phyloP scores from a whole-genome alignment of 2,113 vertebrate genomes.

The Anas platyrhynchos region DNA sequence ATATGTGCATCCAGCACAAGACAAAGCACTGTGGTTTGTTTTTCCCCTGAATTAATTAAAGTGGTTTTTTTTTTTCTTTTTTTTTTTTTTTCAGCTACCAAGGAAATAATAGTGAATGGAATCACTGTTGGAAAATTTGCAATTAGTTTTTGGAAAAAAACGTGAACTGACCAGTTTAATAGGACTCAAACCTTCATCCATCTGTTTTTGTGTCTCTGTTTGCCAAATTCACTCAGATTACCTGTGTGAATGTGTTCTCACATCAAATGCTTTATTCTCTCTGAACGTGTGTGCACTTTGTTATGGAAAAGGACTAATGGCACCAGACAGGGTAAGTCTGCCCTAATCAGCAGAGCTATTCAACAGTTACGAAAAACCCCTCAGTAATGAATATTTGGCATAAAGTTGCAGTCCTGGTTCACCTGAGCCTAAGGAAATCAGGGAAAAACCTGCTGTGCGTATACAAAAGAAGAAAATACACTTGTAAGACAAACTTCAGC shows the following conservation, averaged over 20 bases:
- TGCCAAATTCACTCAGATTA: conserved; percentile 42
- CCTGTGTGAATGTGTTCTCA: conserved; percentile 18
- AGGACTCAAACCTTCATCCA: background rate
- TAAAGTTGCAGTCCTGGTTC: conserved; percentile 27
- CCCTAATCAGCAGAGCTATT: conserved; percentile 56
- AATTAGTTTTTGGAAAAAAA: conserved; percentile 31
- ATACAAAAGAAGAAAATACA: conserved; percentile 52
- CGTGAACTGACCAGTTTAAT: background rate
- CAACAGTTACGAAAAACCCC: background rate
- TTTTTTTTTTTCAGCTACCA: background rate
- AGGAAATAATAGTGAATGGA: background rate
- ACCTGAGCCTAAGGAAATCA: conserved; percentile 43
- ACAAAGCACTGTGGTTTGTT: background rate
- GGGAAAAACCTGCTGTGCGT: background rate
- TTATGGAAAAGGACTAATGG: conserved; percentile 41
- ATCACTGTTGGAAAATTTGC: background rate
- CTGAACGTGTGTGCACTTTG: background rate
- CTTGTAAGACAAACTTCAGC: conserved; percentile 17
- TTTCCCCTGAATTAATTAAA: background rate
- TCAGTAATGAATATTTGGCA: conserved; percentile 36
- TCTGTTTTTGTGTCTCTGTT: background rate
- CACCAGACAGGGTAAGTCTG: conserved; percentile 30
- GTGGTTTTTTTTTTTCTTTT: background rate
- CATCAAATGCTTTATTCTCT: conserved; percentile 24
- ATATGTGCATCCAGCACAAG: background rate